Evolutionary conservation across 2,797 vertebrate species (phyloP).

Genomic region (Lindbergichthys nudifrons): DNA sequence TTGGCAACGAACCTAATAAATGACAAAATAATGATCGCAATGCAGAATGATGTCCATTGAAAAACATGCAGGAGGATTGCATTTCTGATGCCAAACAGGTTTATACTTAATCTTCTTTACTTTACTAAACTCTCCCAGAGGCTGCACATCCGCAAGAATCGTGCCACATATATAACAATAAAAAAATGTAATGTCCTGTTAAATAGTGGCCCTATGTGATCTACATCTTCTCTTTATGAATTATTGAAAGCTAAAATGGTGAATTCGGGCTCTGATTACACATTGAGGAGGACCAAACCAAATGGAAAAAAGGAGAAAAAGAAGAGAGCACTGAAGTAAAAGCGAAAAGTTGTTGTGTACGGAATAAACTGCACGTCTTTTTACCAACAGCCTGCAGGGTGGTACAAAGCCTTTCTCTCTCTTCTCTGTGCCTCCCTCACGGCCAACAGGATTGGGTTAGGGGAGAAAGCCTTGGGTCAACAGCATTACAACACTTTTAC

Average conservation of each 20-base stretch:
- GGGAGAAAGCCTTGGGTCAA: constrained; percentile 76
- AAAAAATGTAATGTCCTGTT: too few species aligned
- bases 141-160: constrained; percentile 24
- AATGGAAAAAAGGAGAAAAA: constrained; percentile 4
- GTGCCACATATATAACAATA: not conserved
- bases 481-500: constrained; percentile 78
- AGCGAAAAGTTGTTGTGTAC: constrained; percentile 52
- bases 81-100: constrained; percentile 1
- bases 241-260: constrained; percentile 8
- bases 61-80: constrained; percentile 34
- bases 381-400: constrained; percentile 65
- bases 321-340: constrained; percentile 37
- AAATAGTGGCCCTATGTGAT: not conserved
- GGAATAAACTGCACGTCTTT: constrained; percentile 64
- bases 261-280: constrained; percentile 14
- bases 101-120: not conserved
- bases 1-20: constrained; percentile 45
- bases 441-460: constrained; percentile 51
- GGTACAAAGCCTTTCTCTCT: constrained; percentile 55
- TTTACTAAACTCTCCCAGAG: not conserved
- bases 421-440: constrained; percentile 50
- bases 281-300: constrained; percentile 14
- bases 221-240: not conserved
- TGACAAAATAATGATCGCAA: constrained; percentile 25
- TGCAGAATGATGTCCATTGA: constrained; percentile 1